These are phyloP conservation scores for Sardina pilchardus DNA, from an alignment of 2,113 vertebrate species.

Conservation along the genomic window DNA sequence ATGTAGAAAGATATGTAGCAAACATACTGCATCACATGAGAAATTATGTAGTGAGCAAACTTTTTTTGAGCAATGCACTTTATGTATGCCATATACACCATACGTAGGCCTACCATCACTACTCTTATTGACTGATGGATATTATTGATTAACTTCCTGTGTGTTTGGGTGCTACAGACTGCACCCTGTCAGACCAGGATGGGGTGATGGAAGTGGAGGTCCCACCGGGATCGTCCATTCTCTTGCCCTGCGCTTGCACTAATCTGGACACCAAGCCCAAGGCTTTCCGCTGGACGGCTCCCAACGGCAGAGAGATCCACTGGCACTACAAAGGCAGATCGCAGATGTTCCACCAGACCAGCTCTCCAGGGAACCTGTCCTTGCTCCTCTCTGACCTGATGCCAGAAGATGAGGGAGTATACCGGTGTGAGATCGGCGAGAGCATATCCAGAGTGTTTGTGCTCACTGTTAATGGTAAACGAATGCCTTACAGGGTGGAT, in stretches of 20 bases:
- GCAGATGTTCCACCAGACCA: neutral
- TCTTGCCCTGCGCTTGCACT: neutral
- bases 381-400: neutral
- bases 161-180: neutral
- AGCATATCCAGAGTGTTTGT: neutral
- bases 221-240: neutral
- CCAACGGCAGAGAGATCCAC: neutral
- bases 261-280: neutral
- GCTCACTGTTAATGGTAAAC: neutral
- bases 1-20: no score
- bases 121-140: no score
- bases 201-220: neutral
- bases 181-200: neutral
- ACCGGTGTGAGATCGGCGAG: neutral
- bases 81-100: no score
- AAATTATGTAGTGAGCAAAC: no score
- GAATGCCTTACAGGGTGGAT: neutral
- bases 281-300: neutral
- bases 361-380: neutral
- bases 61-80: no score
- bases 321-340: slow-evolving; percentile 9
- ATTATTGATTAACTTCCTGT: neutral
- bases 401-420: neutral
- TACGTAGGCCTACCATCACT: no score
- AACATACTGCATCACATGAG: no score